Conservation (phyloP, 2,113 vertebrate species). For the Diphyllodes magnificus region DNA sequence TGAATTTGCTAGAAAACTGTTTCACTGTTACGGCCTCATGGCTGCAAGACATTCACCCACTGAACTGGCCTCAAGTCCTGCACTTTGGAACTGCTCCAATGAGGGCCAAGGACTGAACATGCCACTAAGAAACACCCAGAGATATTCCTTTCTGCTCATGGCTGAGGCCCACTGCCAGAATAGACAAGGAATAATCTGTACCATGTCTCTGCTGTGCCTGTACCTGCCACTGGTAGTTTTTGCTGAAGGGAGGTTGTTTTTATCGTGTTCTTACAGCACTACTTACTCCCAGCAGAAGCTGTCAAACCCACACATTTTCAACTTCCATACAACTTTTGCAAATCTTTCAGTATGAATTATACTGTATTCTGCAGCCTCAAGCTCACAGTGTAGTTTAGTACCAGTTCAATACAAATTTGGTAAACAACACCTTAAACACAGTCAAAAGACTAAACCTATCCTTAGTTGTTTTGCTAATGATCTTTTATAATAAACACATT, state of each 20-base stretch:
- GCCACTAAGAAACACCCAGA: neutral
- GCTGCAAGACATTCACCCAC: neutral
- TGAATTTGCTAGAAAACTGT: neutral
- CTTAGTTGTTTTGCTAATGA: neutral
- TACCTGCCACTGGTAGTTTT: accelerated
- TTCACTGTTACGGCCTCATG: neutral
- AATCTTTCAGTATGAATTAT: neutral
- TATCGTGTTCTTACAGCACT: neutral
- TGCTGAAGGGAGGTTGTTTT: neutral
- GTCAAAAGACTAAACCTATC: neutral
- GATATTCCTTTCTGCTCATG: neutral
- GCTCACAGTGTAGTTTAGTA: neutral
- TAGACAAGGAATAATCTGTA: neutral
- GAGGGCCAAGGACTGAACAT: neutral
- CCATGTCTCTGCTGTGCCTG: neutral
- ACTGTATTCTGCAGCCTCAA: neutral
- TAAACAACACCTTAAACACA: neutral
- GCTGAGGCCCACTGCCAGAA: neutral
- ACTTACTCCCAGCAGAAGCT: neutral
- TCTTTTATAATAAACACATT: neutral
- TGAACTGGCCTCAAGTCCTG: neutral
- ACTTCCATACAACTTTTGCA: neutral
- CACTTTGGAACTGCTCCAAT: neutral
- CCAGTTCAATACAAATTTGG: neutral
- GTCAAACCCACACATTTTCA: neutral